phyloP scores from a whole-genome alignment of 2,113 vertebrate species.

The Limanda limanda region DNA sequence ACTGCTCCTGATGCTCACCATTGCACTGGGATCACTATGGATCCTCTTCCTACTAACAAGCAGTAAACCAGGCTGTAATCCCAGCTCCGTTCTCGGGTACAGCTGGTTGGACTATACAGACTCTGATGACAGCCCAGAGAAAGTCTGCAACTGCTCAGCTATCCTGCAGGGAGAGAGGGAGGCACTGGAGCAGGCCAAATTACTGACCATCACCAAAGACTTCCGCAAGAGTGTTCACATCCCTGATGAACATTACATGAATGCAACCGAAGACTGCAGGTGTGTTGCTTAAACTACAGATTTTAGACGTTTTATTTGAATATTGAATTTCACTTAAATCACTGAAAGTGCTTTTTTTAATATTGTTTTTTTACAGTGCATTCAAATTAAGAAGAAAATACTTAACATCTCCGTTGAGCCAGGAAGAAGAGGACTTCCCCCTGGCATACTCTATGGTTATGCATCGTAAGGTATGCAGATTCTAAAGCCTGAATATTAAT shows the following conservation, averaged over 20 bases:
- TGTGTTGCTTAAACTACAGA: too few relatives aligned
- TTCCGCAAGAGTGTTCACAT: constrained; percentile 82
- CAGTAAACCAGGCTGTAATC: background rate
- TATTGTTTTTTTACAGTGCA: constrained; percentile 38
- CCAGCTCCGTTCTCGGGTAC: background rate
- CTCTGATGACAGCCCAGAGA: constrained; percentile 67
- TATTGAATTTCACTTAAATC: background rate
- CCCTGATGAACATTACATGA: too few relatives aligned
- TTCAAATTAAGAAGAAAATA: too few relatives aligned
- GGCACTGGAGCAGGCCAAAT: too few relatives aligned
- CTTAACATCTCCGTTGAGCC: background rate
- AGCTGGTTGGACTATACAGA: constrained; percentile 75
- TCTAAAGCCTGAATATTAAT: background rate
- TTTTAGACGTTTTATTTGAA: background rate
- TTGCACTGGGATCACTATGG: constrained; percentile 34
- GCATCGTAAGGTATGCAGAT: constrained; percentile 84
- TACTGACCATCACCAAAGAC: constrained; percentile 66
- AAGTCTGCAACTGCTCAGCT: constrained; percentile 84
- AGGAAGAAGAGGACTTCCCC: too few relatives aligned
- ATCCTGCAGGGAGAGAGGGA: too few relatives aligned
- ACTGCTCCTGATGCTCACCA: background rate
- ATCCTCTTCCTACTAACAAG: background rate
- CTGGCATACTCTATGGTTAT: constrained; percentile 87
- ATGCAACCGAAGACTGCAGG: too few relatives aligned
- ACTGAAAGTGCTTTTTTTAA: background rate